Evolutionary conservation across 2,797 vertebrate genomes (phyloP).

Genomic region (Sciurus vulgaris): DNA sequence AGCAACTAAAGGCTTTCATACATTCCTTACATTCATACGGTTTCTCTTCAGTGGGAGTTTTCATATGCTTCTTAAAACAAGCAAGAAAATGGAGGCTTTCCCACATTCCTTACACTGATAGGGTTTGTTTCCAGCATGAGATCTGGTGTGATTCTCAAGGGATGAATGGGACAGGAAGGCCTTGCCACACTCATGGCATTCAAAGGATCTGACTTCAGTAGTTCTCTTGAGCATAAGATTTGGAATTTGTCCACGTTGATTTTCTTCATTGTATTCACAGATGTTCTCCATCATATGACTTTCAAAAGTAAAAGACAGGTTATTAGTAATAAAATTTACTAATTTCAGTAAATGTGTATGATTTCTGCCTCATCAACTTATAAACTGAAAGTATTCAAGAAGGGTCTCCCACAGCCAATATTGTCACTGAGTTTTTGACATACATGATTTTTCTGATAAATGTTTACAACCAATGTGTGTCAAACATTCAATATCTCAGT

Average conservation of each 20-base stretch:
- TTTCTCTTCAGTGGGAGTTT: slow-evolving; percentile 63
- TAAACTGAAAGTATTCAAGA: slow-evolving; percentile 27
- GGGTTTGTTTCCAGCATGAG: slow-evolving; percentile 64
- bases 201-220: neutral
- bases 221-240: neutral
- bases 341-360: neutral
- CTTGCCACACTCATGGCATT: slow-evolving; percentile 43
- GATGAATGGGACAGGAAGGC: slow-evolving; percentile 43
- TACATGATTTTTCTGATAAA: neutral
- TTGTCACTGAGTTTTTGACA: slow-evolving; percentile 1
- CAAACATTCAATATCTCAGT: neutral
- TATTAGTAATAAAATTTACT: slow-evolving; percentile 34
- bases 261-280: slow-evolving; percentile 48
- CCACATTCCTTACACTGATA: slow-evolving; percentile 69
- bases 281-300: slow-evolving; percentile 5
- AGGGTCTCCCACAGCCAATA: neutral
- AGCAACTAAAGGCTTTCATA: slow-evolving; percentile 55
- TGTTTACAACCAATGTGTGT: neutral
- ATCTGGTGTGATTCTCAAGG: slow-evolving; percentile 43
- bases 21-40: slow-evolving; percentile 71
- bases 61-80: slow-evolving; percentile 73
- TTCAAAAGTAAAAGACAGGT: slow-evolving; percentile 71
- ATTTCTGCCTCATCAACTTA: neutral
- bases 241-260: slow-evolving; percentile 12
- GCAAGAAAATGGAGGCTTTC: slow-evolving; percentile 68